phyloP scores from a whole-genome alignment of 2,888 invertebrate species.

The Aphrophora alni region DNA sequence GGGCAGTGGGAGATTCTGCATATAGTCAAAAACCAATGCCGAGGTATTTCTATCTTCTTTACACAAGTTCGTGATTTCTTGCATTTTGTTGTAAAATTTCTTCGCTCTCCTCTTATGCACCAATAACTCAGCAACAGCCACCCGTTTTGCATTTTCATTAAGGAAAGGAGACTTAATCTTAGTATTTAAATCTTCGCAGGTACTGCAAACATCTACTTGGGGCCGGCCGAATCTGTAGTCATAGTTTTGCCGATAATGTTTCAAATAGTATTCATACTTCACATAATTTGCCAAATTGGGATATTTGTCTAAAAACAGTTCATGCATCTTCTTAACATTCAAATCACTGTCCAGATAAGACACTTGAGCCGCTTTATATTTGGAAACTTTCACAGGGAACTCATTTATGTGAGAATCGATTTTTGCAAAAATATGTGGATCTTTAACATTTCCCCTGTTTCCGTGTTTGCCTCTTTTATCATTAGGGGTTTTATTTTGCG shows the following conservation, averaged over 20 bases:
- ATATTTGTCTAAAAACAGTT: slow-evolving; percentile 15
- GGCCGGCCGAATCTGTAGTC: slow-evolving; percentile 26
- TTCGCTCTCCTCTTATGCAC: slow-evolving; percentile 27
- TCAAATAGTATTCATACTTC: slow-evolving; percentile 23
- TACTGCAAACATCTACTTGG: slow-evolving; percentile 27
- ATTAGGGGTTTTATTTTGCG: not conserved
- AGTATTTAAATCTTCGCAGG: slow-evolving; percentile 18
- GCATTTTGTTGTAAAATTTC: slow-evolving; percentile 32
- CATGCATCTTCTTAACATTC: slow-evolving; percentile 40
- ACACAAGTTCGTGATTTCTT: slow-evolving; percentile 42
- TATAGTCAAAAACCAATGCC: slow-evolving; percentile 22
- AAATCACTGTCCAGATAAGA: slow-evolving; percentile 39
- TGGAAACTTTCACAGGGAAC: slow-evolving; percentile 36
- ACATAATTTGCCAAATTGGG: not conserved
- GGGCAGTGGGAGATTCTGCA: slow-evolving; percentile 36
- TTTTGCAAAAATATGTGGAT: slow-evolving; percentile 31
- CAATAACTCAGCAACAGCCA: not conserved
- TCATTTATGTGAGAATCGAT: slow-evolving; percentile 40
- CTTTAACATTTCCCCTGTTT: not conserved
- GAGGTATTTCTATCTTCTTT: not conserved
- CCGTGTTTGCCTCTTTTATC: slow-evolving; percentile 17
- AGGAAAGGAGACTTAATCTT: slow-evolving; percentile 24
- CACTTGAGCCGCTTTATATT: slow-evolving; percentile 29
- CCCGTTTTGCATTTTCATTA: slow-evolving; percentile 19
- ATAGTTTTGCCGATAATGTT: slow-evolving; percentile 29